Conservation (phyloP, 2,888 invertebrate genomes). For the Chrysodeixis includens region DNA sequence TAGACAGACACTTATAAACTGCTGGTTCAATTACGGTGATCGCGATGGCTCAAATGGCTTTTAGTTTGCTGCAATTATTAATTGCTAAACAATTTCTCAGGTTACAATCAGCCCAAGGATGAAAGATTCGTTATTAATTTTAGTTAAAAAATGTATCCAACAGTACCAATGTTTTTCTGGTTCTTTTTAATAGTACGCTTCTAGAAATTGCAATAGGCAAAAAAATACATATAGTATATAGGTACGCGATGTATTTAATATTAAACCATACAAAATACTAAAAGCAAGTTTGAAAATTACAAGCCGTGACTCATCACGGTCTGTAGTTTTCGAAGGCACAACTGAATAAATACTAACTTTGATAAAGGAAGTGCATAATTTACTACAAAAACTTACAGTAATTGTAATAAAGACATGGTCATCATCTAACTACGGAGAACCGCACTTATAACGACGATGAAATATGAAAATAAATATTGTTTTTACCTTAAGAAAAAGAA, state of each 20-base stretch:
- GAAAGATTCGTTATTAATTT: not conserved
- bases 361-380: not conserved
- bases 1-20: constrained; percentile 63
- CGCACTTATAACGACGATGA: not conserved
- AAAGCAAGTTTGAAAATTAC: not conserved
- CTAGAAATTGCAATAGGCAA: not conserved
- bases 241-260: not conserved
- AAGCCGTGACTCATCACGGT: constrained; percentile 2
- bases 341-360: not conserved
- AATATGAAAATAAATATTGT: not conserved
- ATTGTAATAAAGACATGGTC: not conserved
- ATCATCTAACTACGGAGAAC: not conserved
- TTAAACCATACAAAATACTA: not conserved
- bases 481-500: no score
- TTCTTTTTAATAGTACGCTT: not conserved
- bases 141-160: constrained; percentile 7
- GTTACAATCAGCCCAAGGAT: not conserved
- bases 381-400: not conserved
- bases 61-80: constrained; percentile 27
- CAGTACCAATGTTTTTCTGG: not conserved
- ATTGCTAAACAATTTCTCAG: constrained; percentile 20
- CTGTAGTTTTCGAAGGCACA: constrained; percentile 3
- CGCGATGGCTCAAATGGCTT: constrained; percentile 33
- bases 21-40: constrained; percentile 55
- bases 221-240: not conserved